Base-by-base conservation (phyloP, 2,797 vertebrate species). In the Esox lucius region DNA sequence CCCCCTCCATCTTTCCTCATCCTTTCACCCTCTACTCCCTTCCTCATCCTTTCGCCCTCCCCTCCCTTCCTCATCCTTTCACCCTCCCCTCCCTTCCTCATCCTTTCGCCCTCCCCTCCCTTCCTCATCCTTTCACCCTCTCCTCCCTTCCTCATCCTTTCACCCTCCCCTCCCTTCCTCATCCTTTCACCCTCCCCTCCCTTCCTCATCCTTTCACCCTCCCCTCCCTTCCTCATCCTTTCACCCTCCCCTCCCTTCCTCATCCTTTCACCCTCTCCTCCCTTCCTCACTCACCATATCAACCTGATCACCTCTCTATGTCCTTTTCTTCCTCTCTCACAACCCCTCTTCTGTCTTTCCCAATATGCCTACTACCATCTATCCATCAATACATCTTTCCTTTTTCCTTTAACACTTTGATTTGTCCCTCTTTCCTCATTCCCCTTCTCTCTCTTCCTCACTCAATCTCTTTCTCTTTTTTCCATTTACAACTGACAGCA, bases 401-500 rank as follows among this genome's bases (percentile, higher is more conserved):
- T 28, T 42, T 28, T 11, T 48, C 31, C 31, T 22, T 26, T 8
- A 33, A 2, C 69, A 13, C 39, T 49, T 39, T 4, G 42, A 4
- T 56, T 12, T 49, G 8, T 48, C 26, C 53, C 22, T 46, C 26
- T 4, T 67, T 53, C 13, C 13, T n/a, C 24, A 22, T 61, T 73
- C 13, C 28, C 61, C 49, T 26, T 69, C 76, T 68, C n/a, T 68
- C 70, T 56, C 66, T 53, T 31, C 19, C 39, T 51, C 49, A 19
- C 0, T 56, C 62, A n/a, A 26, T 72, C 68, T 56, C 35, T 75
- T 19, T 61, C 51, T 28, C 66, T n/a, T 11, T 61, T 48, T 70
- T 12, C 56, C 67, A 35, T 74, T 26, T 74, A 33, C 66, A 17
- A 26, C 72, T 74, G 61, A 49, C 72, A 66, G 42, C 46, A 26